Conservation (phyloP, 1,140 invertebrate species). For the Drosophila ercepeae region DNA sequence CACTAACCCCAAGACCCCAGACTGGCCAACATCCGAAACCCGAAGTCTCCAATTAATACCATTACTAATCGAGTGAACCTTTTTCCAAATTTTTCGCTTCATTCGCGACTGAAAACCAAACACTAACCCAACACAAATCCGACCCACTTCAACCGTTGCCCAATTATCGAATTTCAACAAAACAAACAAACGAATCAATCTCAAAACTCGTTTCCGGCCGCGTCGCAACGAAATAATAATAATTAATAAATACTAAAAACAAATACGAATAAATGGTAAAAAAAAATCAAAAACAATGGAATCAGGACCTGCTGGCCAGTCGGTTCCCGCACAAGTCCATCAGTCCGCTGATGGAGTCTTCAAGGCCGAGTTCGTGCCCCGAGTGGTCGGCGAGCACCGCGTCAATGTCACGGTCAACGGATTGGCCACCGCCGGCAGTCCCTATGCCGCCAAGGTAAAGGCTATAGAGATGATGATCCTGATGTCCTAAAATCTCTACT, state of each 20-base stretch:
- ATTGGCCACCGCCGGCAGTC: constrained; percentile 92
- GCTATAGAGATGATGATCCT: not conserved
- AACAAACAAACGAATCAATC: constrained; percentile 56
- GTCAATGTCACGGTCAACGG: constrained; percentile 93
- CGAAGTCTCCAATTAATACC: constrained; percentile 38
- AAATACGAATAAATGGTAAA: constrained; percentile 43
- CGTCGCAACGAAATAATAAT: constrained; percentile 45
- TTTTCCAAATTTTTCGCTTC: constrained; percentile 69
- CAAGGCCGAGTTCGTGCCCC: constrained; percentile 93
- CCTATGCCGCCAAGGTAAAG: constrained; percentile 93
- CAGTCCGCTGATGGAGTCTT: constrained; percentile 91
- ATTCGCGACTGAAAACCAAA: constrained; percentile 46
- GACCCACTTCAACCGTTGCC: constrained; percentile 43
- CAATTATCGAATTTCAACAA: constrained; percentile 64
- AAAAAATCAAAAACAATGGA: constrained; percentile 40
- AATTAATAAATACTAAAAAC: constrained; percentile 57
- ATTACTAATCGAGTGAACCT: constrained; percentile 67
- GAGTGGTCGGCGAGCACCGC: constrained; percentile 94
- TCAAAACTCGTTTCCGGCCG: constrained; percentile 72
- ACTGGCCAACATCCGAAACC: constrained; percentile 12
- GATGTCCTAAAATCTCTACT: not conserved
- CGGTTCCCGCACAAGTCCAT: constrained; percentile 93
- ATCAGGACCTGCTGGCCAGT: constrained; percentile 92
- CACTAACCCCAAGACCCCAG: constrained; percentile 21
- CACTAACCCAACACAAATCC: constrained; percentile 61